Evolutionary conservation across 1,140 invertebrate species (phyloP), one percentile per base, ranked within the genome.

Genomic region (Pachyrhynchus sulphureomaculatus): DNA sequence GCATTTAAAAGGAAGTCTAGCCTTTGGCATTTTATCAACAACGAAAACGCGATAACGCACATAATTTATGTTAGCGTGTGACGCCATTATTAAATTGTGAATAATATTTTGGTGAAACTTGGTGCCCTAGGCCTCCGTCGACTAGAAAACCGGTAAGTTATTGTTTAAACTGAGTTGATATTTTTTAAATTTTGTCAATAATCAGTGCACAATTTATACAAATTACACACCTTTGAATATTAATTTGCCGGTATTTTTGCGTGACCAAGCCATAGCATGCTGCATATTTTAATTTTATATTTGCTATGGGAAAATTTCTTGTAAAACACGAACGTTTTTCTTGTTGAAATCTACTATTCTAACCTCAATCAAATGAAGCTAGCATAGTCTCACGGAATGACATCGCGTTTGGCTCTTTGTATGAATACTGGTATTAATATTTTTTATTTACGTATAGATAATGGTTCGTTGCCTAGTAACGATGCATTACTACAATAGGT

Each of bases 11-110:
- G 17, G 6, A n/a, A 45, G 5, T 29, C 12, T 13, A 39, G 36
- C 13, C 13, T 39, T 39, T 39, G 17, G 36, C 42, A 26, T 26
- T 23, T 45, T 23, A 45, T 23, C 42, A 45, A 45, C 42, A 45
- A 45, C 17, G 42, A 45, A 39, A 39, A 39, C 36, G 5, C 12
- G 36, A n/a, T 17, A 4, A 5, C 12, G n/a, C 21, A 23, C 18
- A 45, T 45, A 29, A 29, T 45, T 23, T 4, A 23, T 13, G n/a
- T 13, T 13, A 45, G 24, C 21, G 42, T 45, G n/a, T 45, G 42
- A 18, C 42, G 42, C 42, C 42, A 45, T 45, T 45, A n/a, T 45
- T 2, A 29, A 29, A 3, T 29, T 29, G 8, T n/a, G n/a, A n/a
- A 1, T 29, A 29, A 45, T 45, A 21, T 39, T 39, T 39, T 13